Evolutionary conservation across 2,888 invertebrate genomes (phyloP).

Genomic region (Oxytorus armatus): DNA sequence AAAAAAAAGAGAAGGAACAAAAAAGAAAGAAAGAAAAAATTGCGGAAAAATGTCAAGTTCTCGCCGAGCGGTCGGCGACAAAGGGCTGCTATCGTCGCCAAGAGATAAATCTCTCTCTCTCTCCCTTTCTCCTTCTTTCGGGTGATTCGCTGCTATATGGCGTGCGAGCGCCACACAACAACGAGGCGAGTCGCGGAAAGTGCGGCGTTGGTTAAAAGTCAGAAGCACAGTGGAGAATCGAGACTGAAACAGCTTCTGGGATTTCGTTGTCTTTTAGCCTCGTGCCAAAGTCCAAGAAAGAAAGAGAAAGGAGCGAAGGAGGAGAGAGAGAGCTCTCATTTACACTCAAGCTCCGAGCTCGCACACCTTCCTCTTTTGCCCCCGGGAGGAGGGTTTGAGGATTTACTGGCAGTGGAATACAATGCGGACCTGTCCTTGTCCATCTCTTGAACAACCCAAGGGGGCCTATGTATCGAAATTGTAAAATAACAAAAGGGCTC

Average conservation of each 20-base stretch:
- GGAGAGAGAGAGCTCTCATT: slow-evolving; percentile 80
- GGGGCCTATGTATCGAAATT: slow-evolving; percentile 30
- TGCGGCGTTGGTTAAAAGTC: slow-evolving; percentile 50
- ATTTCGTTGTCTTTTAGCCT: slow-evolving; percentile 51
- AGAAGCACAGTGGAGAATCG: slow-evolving; percentile 46
- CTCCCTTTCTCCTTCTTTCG: slow-evolving; percentile 54
- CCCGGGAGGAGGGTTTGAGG: slow-evolving; percentile 74
- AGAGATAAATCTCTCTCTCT: slow-evolving; percentile 72
- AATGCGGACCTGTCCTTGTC: slow-evolving; percentile 84
- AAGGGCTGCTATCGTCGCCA: slow-evolving; percentile 76
- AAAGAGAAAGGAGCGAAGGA: slow-evolving; percentile 23
- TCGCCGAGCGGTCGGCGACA: slow-evolving; percentile 81
- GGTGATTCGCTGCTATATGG: slow-evolving; percentile 46
- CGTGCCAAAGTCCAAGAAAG: slow-evolving; percentile 41
- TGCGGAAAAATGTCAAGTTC: slow-evolving; percentile 83
- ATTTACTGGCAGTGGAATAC: slow-evolving; percentile 84
- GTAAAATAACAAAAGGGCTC: slow-evolving; percentile 35
- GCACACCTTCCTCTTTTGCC: slow-evolving; percentile 57
- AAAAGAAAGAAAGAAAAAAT: slow-evolving; percentile 70
- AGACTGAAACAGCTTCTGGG: slow-evolving; percentile 40
- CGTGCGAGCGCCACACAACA: slow-evolving; percentile 45
- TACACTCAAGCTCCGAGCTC: slow-evolving; percentile 79
- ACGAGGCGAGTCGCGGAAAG: slow-evolving; percentile 27
- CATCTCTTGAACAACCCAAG: slow-evolving; percentile 78
- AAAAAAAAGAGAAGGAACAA: slow-evolving; percentile 33